Evolutionary conservation across 2,888 invertebrate genomes (phyloP), one percentile per base, ranked within the genome.

Genomic region (Mythimna loreyi): DNA sequence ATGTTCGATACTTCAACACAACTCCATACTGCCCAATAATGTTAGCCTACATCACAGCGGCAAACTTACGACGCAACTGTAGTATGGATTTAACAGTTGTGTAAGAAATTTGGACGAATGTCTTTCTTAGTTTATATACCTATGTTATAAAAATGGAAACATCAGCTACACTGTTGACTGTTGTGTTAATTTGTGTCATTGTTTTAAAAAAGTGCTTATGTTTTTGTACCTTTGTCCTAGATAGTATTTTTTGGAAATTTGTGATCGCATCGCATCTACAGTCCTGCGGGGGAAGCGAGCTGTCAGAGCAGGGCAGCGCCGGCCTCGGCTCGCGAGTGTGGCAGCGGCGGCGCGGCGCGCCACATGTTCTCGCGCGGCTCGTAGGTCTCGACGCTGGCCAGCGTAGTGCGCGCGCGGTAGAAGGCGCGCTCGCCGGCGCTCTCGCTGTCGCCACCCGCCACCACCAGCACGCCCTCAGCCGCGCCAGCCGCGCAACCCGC

Each of bases 401-500:
- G 97, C 52, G 98, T 98, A 83, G 98, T 97, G 91, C 98, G 98
- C 61, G 98, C 98, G 83, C 98, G 97, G 95, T 98, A 98, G 93
- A 98, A 98, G 90, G 93, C 90, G 67, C 98, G 92, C 87, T 92
- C 92, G 77, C 97, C 97, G 87, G 97, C 97, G 87, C 97, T 97
- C 73, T 97, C 98, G 94, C 98, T 97, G 94, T 98, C 98, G 49
- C 98, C 98, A 62, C 98, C 98, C 84, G 98, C 98, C 65, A 97
- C 98, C 90, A 98, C 98, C 30, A 98, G 95, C 82, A 97, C 94
- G 36, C 98, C 98, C 92, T 98, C 98, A 11, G 98, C 97, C 57
- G 98, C 98, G 62, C 98, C 98, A 45, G 98, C 98, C 30, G 98
- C 98, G 53, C 98, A 98, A 80, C 98, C 98, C 67, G 98, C 98